Evolutionary conservation across 2,113 vertebrate genomes (phyloP).

Genomic region (Mionectes macconnelli): DNA sequence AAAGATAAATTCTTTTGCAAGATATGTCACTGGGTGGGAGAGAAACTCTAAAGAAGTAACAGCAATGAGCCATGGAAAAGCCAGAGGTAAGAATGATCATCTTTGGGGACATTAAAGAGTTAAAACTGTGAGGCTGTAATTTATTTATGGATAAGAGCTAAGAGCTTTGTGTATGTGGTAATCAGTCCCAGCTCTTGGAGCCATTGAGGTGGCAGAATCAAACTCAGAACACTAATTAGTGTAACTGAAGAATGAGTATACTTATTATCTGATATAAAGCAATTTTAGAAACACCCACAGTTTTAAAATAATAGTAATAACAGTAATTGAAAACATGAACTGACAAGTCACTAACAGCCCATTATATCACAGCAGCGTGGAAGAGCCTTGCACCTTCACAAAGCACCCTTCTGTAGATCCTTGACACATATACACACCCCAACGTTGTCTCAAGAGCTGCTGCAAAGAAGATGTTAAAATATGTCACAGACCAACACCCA

Average conservation of each 20-base stretch:
- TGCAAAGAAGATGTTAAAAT: background rate
- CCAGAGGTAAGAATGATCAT: background rate
- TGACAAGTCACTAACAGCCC: conserved; percentile 42
- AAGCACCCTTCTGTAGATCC: background rate
- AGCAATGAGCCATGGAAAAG: background rate
- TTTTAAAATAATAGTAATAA: conserved; percentile 54
- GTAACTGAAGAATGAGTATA: conserved; percentile 34
- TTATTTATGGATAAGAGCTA: background rate
- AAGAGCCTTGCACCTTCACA: background rate
- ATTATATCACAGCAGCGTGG: background rate
- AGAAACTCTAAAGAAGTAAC: background rate
- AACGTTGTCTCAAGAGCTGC: background rate
- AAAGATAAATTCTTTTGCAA: background rate
- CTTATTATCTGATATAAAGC: conserved; percentile 54
- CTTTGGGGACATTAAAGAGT: background rate
- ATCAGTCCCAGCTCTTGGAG: background rate
- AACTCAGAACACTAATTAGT: conserved; percentile 48
- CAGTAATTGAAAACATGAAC: conserved; percentile 55
- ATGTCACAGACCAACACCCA: background rate
- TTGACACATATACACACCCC: background rate
- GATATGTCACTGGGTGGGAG: background rate
- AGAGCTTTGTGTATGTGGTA: background rate
- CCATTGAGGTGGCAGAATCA: conserved; percentile 18
- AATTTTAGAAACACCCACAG: conserved; percentile 23
- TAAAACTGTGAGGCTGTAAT: background rate